Conservation (phyloP, 2,888 invertebrate species). For the Agrypnus murinus region DNA sequence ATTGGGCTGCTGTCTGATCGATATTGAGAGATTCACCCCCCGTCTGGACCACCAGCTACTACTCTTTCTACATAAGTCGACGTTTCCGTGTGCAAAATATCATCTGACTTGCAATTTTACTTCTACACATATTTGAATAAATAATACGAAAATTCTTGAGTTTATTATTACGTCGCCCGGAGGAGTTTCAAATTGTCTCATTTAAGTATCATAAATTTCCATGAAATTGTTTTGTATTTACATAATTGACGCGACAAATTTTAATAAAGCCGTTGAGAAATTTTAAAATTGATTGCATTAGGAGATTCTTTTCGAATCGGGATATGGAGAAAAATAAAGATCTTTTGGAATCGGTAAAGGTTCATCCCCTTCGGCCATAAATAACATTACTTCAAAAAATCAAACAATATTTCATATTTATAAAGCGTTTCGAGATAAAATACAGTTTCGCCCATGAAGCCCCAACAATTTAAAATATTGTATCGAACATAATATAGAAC, state of each 20-base stretch:
- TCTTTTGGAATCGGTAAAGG: slow-evolving; percentile 23
- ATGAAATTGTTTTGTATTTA: slow-evolving; percentile 6
- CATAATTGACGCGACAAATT: slow-evolving; percentile 10
- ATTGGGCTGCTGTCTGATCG: slow-evolving; percentile 71
- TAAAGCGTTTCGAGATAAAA: slow-evolving; percentile 47
- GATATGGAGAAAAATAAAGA: slow-evolving; percentile 9
- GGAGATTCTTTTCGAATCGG: slow-evolving; percentile 1
- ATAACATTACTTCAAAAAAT: slow-evolving; percentile 53
- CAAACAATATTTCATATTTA: slow-evolving; percentile 54
- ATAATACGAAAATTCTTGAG: neutral
- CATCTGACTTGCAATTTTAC: slow-evolving; percentile 40
- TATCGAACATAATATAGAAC: slow-evolving; percentile 49
- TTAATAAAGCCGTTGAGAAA: neutral
- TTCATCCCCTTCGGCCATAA: slow-evolving; percentile 46
- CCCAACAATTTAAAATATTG: slow-evolving; percentile 50
- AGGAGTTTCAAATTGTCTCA: slow-evolving; percentile 1
- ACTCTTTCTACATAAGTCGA: slow-evolving; percentile 66
- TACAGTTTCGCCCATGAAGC: slow-evolving; percentile 46
- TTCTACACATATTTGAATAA: slow-evolving; percentile 27
- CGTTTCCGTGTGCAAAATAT: slow-evolving; percentile 40
- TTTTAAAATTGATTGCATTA: no score
- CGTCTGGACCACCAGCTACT: slow-evolving; percentile 68
- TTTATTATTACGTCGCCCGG: neutral
- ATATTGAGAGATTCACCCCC: slow-evolving; percentile 70
- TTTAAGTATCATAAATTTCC: slow-evolving; percentile 8